Base-by-base conservation (phyloP, 2,113 vertebrate species). In the Axis porcinus region DNA sequence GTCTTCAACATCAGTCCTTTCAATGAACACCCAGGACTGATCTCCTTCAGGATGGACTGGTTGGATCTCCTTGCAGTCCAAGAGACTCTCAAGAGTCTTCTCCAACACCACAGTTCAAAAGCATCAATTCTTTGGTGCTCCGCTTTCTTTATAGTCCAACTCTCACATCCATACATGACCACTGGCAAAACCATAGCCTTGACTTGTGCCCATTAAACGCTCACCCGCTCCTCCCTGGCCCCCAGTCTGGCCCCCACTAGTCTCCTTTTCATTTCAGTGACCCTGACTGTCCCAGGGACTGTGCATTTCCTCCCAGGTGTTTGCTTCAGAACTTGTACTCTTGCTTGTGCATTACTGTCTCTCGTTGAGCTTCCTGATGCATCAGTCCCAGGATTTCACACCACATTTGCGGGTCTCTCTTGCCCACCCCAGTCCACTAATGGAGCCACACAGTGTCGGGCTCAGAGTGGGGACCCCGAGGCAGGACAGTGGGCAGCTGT, bases 291-390 rank as follows among this genome's bases (percentile, higher is more conserved):
- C 60, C 9, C 16, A 12, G 30, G 67, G 62, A 57, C n/a, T 70
- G 67, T 70, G 12, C 67, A 40, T 74, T 96, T 88, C 28, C 91
- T 86, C 52, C 70, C 23, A 6, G 52, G 36, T 81, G 30, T 88
- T 94, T 62, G 67, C 86, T 58, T 89, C 14, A 81, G 78, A 74
- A 52, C 57, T 40, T 74, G 82, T 79, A 50, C 40, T 92, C 3
- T 82, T 89, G 5, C 81, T 45, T 89, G 1, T 57, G 33, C 36
- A 43, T 89, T 67, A 58, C 57, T 70, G 3, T 91, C 6, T n/a
- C 17, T 82, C 60, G 50, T 23, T 15, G 47, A 96, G 43, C 74
- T 93, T 90, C 87, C 91, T 88, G 87, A 76, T 30, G 27, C 30
- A 7, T 5, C 36, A 50, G 19, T 86, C 64, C 43, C 67, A 88